Conservation (phyloP, 2,797 vertebrate genomes). For the Poecilia velifera region DNA sequence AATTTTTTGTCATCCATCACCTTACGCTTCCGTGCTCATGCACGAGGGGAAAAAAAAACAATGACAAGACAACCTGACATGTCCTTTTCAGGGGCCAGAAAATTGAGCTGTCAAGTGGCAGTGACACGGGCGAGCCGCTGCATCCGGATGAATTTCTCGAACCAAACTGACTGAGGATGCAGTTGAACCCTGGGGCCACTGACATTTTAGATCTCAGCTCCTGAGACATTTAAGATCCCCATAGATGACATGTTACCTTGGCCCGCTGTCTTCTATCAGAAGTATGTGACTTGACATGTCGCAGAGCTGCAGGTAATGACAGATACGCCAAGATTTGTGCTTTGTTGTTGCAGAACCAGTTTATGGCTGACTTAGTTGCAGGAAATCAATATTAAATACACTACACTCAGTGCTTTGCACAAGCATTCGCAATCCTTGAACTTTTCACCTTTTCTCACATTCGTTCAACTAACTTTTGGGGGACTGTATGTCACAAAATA, state of each 20-base stretch:
- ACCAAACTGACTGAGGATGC: slow-evolving; percentile 56
- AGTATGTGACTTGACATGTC: slow-evolving; percentile 60
- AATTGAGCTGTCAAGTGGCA: slow-evolving; percentile 67
- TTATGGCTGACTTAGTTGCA: slow-evolving; percentile 1
- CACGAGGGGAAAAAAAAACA: slow-evolving; percentile 31
- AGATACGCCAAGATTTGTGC: slow-evolving; percentile 22
- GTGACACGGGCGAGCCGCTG: slow-evolving; percentile 44
- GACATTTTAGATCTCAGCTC: slow-evolving; percentile 71
- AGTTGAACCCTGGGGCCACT: slow-evolving; percentile 64
- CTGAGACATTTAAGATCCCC: slow-evolving; percentile 66
- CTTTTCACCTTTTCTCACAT: background rate
- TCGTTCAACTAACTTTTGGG: background rate
- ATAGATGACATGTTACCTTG: slow-evolving; percentile 54
- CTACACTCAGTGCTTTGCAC: background rate
- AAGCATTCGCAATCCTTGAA: background rate
- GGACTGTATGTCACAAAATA: background rate
- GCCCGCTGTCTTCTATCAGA: slow-evolving; percentile 48
- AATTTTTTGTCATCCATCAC: slow-evolving; percentile 43
- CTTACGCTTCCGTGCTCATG: slow-evolving; percentile 43
- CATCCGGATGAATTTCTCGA: slow-evolving; percentile 58
- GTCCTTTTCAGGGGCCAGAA: slow-evolving; percentile 64
- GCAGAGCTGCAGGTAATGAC: slow-evolving; percentile 52
- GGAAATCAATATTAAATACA: background rate
- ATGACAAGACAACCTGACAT: slow-evolving; percentile 62
- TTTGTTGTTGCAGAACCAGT: slow-evolving; percentile 12